These are phyloP conservation scores for Callaeas wilsoni DNA, from an alignment of 2,113 vertebrate species.

Conservation along the genomic window DNA sequence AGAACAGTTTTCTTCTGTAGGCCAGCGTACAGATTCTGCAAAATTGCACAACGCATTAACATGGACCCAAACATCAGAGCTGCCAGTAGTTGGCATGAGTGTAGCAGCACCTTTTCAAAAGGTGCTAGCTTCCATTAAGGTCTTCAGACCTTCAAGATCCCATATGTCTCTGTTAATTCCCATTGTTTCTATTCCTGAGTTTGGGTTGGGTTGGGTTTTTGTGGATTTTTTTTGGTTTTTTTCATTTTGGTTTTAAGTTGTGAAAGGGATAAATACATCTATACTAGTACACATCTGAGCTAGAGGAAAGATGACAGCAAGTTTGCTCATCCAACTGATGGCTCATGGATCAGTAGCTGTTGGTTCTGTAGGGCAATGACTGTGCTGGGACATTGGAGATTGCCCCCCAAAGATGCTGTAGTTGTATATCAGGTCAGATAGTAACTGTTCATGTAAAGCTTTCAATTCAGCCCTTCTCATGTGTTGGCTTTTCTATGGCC, in stretches of 20 bases:
- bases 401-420: neutral
- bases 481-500: neutral
- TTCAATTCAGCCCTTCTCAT: neutral
- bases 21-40: neutral
- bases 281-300: neutral
- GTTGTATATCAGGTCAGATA: neutral
- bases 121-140: neutral
- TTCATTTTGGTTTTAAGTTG: neutral
- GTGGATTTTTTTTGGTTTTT: neutral
- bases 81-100: neutral
- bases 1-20: neutral
- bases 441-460: neutral
- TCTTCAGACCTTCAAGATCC: neutral
- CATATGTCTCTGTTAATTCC: neutral
- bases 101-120: neutral
- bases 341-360: neutral
- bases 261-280: neutral
- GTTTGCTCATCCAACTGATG: neutral
- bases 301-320: neutral
- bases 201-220: neutral
- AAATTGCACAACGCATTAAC: neutral
- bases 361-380: neutral
- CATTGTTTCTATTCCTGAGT: neutral
- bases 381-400: neutral
- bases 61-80: neutral